A percentile compares a stretch with the other conserved stretches of the same genome.
These are phyloP conservation scores for Coregonus clupeaformis DNA, from an alignment of 2,113 vertebrate species.

Conservation along the genomic window DNA sequence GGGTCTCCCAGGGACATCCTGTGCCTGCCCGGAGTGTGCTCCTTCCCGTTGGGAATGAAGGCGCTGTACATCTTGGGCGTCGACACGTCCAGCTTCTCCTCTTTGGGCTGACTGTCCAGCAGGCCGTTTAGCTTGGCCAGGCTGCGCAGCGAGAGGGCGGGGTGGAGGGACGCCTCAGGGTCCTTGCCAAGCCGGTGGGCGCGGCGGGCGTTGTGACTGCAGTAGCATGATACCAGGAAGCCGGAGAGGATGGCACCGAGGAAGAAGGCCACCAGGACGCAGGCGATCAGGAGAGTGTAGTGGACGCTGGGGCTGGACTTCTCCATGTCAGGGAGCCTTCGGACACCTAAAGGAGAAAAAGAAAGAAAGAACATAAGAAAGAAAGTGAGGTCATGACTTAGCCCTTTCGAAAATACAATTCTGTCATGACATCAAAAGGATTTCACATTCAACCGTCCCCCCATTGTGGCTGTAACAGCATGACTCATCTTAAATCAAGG, in stretches of 20 bases:
- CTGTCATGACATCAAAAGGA: too few species aligned
- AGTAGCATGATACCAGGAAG: slow-evolving; percentile 82
- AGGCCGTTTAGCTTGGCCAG: slow-evolving; percentile 80
- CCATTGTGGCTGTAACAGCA: too few species aligned
- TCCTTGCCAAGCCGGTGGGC: slow-evolving; percentile 67
- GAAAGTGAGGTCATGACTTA: background rate
- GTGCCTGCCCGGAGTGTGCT: slow-evolving; percentile 13
- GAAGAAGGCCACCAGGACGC: slow-evolving; percentile 78
- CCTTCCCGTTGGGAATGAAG: slow-evolving; percentile 69
- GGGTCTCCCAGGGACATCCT: slow-evolving; percentile 41
- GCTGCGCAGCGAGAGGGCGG: slow-evolving; percentile 77
- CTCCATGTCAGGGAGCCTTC: slow-evolving; percentile 44
- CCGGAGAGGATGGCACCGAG: slow-evolving; percentile 80
- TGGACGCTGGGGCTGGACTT: slow-evolving; percentile 58
- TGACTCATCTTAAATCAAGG: too few species aligned
- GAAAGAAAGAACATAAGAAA: background rate
- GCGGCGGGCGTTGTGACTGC: slow-evolving; percentile 66
- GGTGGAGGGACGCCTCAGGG: slow-evolving; percentile 71
- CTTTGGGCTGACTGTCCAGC: slow-evolving; percentile 68
- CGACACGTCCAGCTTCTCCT: background rate
- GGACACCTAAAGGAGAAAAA: slow-evolving; percentile 59
- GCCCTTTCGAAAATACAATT: background rate
- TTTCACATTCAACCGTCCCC: too few species aligned
- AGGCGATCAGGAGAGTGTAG: slow-evolving; percentile 77
- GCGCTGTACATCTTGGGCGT: slow-evolving; percentile 71